Evolutionary conservation across 2,113 vertebrate genomes (phyloP).

Genomic region (Syrrhaptes paradoxus): DNA sequence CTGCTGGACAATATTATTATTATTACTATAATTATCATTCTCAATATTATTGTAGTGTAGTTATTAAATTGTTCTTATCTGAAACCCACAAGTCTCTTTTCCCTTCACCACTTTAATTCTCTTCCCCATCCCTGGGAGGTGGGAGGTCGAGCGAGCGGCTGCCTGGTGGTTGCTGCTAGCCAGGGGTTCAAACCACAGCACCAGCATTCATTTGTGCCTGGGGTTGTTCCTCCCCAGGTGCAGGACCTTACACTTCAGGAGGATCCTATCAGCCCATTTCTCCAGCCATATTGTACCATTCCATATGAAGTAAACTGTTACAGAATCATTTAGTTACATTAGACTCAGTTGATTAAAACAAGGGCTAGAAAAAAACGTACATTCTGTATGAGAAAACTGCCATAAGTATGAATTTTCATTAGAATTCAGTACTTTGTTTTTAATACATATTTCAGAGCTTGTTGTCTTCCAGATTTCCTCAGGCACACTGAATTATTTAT

Average conservation of each 20-base stretch:
- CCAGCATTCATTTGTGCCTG: background rate
- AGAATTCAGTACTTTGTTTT: slow-evolving; percentile 24
- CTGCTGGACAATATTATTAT: no score
- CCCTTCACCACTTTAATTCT: no score
- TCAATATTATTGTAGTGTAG: no score
- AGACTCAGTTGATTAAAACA: slow-evolving; percentile 8
- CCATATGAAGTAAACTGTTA: background rate
- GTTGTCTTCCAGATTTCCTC: slow-evolving; percentile 10
- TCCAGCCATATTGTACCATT: background rate
- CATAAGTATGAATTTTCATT: slow-evolving; percentile 44
- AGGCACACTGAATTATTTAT: slow-evolving; percentile 56
- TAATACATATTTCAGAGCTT: slow-evolving; percentile 44
- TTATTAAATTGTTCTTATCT: no score
- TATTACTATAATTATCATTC: no score
- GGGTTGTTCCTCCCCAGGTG: background rate
- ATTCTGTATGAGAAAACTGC: slow-evolving; percentile 11
- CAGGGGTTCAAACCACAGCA: no score
- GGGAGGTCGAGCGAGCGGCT: no score
- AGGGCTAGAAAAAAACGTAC: background rate
- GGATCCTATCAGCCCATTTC: background rate
- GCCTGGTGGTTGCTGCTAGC: no score
- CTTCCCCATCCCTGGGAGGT: no score
- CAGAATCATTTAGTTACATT: background rate
- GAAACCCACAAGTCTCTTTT: no score
- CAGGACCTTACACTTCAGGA: background rate